phyloP scores from a whole-genome alignment of 1,140 invertebrate species.

The Drosophila rufa region DNA sequence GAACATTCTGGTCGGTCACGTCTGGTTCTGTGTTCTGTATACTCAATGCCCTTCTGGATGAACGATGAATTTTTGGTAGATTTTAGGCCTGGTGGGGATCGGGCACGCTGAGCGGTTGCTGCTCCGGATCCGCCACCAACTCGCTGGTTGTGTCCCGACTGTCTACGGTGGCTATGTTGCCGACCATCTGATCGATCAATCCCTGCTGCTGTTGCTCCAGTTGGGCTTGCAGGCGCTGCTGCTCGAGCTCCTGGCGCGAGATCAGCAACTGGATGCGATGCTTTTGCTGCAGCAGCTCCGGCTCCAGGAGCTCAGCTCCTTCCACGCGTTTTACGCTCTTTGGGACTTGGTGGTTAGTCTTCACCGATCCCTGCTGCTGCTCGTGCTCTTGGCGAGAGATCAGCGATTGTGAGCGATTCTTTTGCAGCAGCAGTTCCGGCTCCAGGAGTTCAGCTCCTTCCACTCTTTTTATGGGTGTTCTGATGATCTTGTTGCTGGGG shows the following conservation, averaged over 20 bases:
- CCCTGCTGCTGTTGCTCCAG: constrained; percentile 45
- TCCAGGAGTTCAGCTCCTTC: too few relatives aligned
- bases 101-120: too few relatives aligned
- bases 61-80: constrained; percentile 21
- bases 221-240: constrained; percentile 42
- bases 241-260: constrained; percentile 44
- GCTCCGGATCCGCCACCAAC: not conserved
- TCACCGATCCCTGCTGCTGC: not conserved
- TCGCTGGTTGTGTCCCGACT: not conserved
- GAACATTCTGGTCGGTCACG: constrained; percentile 15
- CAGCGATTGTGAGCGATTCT: too few relatives aligned
- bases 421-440: too few relatives aligned
- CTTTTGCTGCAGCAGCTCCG: not conserved
- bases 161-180: constrained; percentile 9
- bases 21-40: not conserved
- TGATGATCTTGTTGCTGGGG: too few relatives aligned
- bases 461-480: too few relatives aligned
- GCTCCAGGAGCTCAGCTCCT: not conserved
- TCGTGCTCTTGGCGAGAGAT: too few relatives aligned
- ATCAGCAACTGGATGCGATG: not conserved
- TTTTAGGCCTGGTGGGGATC: not conserved
- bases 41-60: not conserved
- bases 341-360: not conserved
- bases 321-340: constrained; percentile 1
- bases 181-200: constrained; percentile 42